Evolutionary conservation across 2,113 vertebrate genomes (phyloP).

Genomic region (Macheiramphus alcinus): DNA sequence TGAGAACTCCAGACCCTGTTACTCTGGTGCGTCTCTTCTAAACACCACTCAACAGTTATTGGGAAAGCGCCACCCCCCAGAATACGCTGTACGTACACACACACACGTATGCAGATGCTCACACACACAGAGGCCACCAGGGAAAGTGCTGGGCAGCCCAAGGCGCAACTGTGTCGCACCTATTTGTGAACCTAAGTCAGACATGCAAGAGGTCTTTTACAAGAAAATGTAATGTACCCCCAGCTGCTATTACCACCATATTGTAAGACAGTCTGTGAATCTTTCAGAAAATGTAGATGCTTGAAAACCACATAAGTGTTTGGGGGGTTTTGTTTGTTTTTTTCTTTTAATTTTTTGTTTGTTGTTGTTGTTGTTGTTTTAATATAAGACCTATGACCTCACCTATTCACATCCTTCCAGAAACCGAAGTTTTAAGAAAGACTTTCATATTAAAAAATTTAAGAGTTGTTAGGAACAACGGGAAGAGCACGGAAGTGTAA

Average conservation of each 20-base stretch:
- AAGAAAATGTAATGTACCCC: background rate
- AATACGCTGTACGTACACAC: background rate
- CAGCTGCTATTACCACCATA: background rate
- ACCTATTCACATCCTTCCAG: background rate
- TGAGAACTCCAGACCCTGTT: background rate
- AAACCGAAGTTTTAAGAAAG: background rate
- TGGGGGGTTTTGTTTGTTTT: background rate
- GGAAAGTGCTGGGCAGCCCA: background rate
- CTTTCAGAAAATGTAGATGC: background rate
- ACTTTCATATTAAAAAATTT: background rate
- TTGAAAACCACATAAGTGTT: background rate
- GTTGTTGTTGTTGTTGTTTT: background rate
- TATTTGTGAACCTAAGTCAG: background rate
- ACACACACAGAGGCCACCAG: too few relatives aligned
- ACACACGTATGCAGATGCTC: background rate
- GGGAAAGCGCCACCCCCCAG: background rate
- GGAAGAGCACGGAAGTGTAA: background rate
- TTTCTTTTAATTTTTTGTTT: background rate
- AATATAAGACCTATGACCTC: background rate
- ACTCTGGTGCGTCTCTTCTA: background rate
- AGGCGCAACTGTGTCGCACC: accelerated
- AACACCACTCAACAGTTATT: background rate
- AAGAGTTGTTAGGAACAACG: background rate
- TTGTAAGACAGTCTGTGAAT: background rate
- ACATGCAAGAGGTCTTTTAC: background rate